A percentile compares a stretch with the other conserved stretches of the same genome.
Conservation (phyloP, 2,888 invertebrate genomes). For the Ichneumoninae sp. region DNA sequence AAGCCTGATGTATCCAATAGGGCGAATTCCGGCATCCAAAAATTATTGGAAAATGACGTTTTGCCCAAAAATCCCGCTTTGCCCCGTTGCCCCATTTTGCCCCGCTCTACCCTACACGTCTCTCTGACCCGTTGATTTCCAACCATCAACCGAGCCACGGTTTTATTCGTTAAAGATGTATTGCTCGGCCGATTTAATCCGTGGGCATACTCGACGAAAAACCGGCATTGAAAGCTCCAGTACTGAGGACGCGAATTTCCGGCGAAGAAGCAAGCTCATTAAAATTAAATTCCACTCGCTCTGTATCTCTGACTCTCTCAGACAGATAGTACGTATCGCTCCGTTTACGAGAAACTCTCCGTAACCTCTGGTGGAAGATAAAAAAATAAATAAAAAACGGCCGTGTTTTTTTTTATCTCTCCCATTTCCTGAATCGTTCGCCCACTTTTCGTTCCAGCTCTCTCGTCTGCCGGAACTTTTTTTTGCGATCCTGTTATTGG, state of each 20-base stretch:
- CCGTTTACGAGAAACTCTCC: constrained; percentile 36
- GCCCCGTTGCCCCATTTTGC: no score
- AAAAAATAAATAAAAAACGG: background rate
- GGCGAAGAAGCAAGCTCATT: constrained; percentile 29
- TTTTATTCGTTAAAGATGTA: background rate
- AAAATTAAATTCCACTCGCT: constrained; percentile 38
- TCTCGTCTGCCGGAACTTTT: background rate
- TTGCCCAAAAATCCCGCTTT: no score
- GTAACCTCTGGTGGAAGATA: background rate
- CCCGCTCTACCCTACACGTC: background rate
- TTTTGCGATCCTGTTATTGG: constrained; percentile 29
- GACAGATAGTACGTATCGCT: background rate
- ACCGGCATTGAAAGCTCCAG: background rate
- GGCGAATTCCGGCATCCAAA: no score
- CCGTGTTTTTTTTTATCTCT: background rate
- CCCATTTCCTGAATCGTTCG: constrained; percentile 7
- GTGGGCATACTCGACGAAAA: constrained; percentile 1
- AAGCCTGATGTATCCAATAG: no score
- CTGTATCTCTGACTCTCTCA: background rate
- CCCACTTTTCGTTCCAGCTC: background rate
- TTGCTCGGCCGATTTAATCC: constrained; percentile 23
- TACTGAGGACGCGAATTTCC: background rate
- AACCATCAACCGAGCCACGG: background rate
- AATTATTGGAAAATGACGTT: no score
- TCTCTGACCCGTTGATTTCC: background rate